Evolutionary conservation across 2,888 invertebrate genomes (phyloP).

Genomic region (Stenolophus ochropezus): DNA sequence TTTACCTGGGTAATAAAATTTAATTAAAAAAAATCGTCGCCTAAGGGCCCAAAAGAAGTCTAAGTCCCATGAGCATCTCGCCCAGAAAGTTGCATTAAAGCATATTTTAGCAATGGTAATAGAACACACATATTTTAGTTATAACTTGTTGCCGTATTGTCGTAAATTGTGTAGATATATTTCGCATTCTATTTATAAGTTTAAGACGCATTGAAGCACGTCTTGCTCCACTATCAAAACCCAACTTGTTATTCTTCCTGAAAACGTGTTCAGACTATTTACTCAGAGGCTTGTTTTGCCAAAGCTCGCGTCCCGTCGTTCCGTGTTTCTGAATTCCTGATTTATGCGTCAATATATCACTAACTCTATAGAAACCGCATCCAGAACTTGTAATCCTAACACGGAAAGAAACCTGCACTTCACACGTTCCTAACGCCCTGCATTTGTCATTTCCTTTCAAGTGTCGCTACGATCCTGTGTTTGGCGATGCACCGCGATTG

Average conservation of each 20-base stretch:
- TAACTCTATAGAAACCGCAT: slow-evolving; percentile 10
- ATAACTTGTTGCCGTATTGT: too few species aligned
- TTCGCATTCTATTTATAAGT: neutral
- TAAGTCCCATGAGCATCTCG: too few species aligned
- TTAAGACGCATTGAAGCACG: slow-evolving; percentile 1
- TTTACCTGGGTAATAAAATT: too few species aligned
- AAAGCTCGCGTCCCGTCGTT: slow-evolving; percentile 64
- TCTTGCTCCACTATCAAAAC: slow-evolving; percentile 16
- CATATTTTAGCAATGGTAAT: too few species aligned
- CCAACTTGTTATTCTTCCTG: slow-evolving; percentile 36
- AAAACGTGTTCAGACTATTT: slow-evolving; percentile 46
- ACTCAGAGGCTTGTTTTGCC: slow-evolving; percentile 45
- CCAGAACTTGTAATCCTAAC: neutral
- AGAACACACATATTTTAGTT: too few species aligned
- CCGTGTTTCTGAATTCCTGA: slow-evolving; percentile 66
- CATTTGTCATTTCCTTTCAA: slow-evolving; percentile 56
- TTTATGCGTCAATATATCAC: slow-evolving; percentile 66
- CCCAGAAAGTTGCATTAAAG: too few species aligned
- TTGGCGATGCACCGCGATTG: slow-evolving; percentile 19
- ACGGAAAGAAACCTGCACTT: slow-evolving; percentile 15
- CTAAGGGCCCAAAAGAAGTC: too few species aligned
- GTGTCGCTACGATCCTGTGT: slow-evolving; percentile 19
- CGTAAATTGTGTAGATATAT: neutral
- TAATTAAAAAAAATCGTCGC: too few species aligned
- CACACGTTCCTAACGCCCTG: slow-evolving; percentile 18